These are phyloP conservation scores for Centropristis striata DNA, from an alignment of 2,113 vertebrate species.

Conservation along the genomic window DNA sequence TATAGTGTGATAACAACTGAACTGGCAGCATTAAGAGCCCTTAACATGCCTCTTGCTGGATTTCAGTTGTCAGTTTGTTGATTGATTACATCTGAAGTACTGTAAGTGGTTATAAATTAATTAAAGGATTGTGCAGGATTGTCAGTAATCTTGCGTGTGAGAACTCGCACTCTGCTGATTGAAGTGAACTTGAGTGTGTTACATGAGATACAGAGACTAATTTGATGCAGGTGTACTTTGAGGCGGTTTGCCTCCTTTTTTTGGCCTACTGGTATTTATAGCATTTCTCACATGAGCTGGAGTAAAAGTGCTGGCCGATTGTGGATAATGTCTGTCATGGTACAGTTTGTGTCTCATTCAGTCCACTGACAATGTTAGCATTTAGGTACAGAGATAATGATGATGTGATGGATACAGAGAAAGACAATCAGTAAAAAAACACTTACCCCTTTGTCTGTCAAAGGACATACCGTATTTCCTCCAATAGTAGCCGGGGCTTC, in stretches of 20 bases:
- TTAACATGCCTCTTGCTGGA: too few species aligned
- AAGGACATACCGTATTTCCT: too few species aligned
- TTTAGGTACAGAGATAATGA: not conserved
- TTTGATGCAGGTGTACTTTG: slow-evolving; percentile 45
- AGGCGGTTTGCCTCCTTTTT: slow-evolving; percentile 18
- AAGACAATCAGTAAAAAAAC: not conserved
- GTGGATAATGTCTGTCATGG: not conserved
- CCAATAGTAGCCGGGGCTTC: too few species aligned
- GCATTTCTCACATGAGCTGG: slow-evolving; percentile 25
- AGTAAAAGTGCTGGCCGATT: not conserved
- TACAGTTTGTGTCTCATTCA: not conserved
- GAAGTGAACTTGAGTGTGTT: slow-evolving; percentile 12
- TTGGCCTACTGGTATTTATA: slow-evolving; percentile 46
- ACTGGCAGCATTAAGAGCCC: too few species aligned
- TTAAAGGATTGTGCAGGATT: too few species aligned
- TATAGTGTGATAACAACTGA: too few species aligned
- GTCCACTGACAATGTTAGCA: not conserved
- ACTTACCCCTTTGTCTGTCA: not conserved
- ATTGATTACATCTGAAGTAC: too few species aligned
- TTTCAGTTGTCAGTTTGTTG: too few species aligned
- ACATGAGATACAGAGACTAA: slow-evolving; percentile 37
- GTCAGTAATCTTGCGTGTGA: not conserved
- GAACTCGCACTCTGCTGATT: not conserved
- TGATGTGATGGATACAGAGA: too few species aligned
- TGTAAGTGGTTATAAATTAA: too few species aligned